Percentiles rank a stretch among this genome's conserved stretches.
Evolutionary conservation across 2,113 vertebrate species (phyloP).

Genomic region (Tragulus kanchil): DNA sequence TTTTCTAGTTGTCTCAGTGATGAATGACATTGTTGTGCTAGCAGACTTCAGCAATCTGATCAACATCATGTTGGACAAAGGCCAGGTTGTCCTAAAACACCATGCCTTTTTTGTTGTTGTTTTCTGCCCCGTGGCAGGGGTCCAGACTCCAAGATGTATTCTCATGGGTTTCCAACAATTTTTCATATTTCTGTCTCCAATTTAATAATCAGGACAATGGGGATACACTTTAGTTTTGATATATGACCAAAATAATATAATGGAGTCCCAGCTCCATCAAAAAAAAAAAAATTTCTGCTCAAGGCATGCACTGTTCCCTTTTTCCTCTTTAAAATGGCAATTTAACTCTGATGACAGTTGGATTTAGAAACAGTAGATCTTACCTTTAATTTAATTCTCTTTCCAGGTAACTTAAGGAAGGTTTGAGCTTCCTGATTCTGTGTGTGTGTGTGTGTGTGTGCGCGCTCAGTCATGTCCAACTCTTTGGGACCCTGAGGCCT

Average conservation of each 20-base stretch:
- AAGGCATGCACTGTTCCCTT: neutral
- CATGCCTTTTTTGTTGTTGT: neutral
- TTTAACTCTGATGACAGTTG: neutral
- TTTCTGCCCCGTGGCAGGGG: neutral
- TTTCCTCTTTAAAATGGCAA: neutral
- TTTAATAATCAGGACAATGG: slow-evolving; percentile 16
- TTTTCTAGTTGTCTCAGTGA: neutral
- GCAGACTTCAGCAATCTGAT: slow-evolving; percentile 51
- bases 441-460: neutral
- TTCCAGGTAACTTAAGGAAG: neutral
- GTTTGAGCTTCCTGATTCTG: neutral
- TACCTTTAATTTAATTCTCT: neutral
- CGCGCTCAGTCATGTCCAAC: neutral
- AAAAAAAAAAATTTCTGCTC: neutral
- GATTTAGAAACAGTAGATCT: neutral
- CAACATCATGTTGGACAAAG: slow-evolving; percentile 44
- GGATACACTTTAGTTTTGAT: neutral
- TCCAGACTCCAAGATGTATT: slow-evolving; percentile 36
- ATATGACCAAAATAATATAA: neutral
- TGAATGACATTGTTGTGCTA: slow-evolving; percentile 9
- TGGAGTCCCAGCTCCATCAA: neutral
- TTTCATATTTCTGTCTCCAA: slow-evolving; percentile 27
- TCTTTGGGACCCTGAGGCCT: neutral
- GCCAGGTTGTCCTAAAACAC: slow-evolving; percentile 5
- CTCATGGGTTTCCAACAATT: neutral